Percentiles rank a stretch among this genome's conserved stretches.
Conservation (phyloP, 2,888 invertebrate genomes). For the Strigamia crassipes region DNA sequence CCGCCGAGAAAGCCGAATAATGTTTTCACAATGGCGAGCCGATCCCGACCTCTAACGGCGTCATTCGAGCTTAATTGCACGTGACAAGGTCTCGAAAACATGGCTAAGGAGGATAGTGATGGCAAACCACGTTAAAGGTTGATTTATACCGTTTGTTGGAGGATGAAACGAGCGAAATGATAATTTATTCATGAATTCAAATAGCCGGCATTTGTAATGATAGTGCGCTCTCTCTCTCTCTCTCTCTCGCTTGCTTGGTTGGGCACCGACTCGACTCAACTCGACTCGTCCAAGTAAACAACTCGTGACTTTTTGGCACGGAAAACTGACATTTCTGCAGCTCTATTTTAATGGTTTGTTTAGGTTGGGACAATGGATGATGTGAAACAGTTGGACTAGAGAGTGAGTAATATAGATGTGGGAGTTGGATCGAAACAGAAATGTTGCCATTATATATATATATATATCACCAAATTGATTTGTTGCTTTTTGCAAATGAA, state of each 20-base stretch:
- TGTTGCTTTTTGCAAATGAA: too few species aligned
- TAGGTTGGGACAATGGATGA: not conserved
- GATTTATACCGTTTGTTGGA: not conserved
- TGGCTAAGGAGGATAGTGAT: not conserved
- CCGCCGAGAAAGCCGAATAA: not conserved
- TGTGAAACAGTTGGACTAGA: not conserved
- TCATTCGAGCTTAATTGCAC: not conserved
- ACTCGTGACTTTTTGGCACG: not conserved
- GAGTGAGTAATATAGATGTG: too few species aligned
- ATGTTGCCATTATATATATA: too few species aligned
- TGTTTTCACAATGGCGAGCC: not conserved
- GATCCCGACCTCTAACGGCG: not conserved
- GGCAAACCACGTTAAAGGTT: not conserved
- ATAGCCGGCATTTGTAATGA: conserved; percentile 13
- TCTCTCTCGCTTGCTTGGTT: not conserved
- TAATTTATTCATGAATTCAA: conserved; percentile 29
- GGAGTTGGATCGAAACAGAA: too few species aligned
- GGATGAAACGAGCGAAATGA: not conserved
- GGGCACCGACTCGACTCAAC: not conserved
- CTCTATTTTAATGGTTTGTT: not conserved
- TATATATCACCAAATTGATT: too few species aligned
- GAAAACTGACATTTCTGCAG: not conserved
- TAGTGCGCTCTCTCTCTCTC: too few species aligned
- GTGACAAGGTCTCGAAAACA: conserved; percentile 3
- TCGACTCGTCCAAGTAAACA: not conserved